phyloP scores from a whole-genome alignment of 2,797 vertebrate species.

The Helarctos malayanus region DNA sequence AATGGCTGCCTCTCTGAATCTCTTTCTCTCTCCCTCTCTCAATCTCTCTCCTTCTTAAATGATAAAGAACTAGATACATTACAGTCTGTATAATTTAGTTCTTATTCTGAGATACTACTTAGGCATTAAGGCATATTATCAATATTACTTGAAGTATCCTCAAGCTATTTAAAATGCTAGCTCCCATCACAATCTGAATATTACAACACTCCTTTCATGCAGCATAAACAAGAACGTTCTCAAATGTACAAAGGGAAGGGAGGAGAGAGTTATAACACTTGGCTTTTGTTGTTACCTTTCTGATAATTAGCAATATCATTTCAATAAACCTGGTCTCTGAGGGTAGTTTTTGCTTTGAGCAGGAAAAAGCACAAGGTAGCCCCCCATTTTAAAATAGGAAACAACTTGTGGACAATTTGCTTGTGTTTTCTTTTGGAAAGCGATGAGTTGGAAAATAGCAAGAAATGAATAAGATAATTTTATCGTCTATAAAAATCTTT shows the following conservation, averaged over 20 bases:
- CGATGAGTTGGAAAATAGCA: not conserved
- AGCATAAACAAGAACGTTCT: slow-evolving; percentile 40
- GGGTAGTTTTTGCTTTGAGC: slow-evolving; percentile 52
- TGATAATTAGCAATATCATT: not conserved
- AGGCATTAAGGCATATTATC: slow-evolving; percentile 73
- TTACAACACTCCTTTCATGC: slow-evolving; percentile 30
- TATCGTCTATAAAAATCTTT: not conserved
- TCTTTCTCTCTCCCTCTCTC: not conserved
- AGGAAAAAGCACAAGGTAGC: slow-evolving; percentile 65
- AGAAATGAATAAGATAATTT: not conserved
- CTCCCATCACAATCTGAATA: not conserved
- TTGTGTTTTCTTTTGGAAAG: slow-evolving; percentile 20
- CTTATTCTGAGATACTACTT: slow-evolving; percentile 38
- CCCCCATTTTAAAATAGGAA: slow-evolving; percentile 2
- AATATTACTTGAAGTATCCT: slow-evolving; percentile 24
- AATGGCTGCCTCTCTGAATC: not conserved
- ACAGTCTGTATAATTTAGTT: slow-evolving; percentile 12
- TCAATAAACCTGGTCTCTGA: slow-evolving; percentile 14
- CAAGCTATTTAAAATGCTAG: slow-evolving; percentile 65
- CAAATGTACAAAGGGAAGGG: slow-evolving; percentile 18
- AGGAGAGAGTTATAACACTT: slow-evolving; percentile 33
- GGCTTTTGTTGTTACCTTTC: not conserved
- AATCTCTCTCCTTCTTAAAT: not conserved
- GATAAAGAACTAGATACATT: not conserved
- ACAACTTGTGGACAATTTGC: not conserved